Conservation (phyloP, 2,888 invertebrate genomes). For the Drosophila meridiana region DNA sequence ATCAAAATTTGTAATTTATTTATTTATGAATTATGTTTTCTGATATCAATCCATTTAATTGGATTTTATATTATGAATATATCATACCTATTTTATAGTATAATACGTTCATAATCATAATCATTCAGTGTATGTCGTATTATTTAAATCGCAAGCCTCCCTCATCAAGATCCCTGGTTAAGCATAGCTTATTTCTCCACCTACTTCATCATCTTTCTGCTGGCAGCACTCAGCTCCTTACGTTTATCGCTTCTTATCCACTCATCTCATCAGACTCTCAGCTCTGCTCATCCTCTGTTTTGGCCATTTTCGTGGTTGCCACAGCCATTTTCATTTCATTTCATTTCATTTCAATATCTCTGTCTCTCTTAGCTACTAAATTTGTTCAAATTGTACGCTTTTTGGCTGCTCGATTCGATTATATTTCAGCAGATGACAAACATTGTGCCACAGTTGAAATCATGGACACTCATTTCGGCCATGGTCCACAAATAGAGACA, state of each 20-base stretch:
- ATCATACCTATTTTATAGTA: background rate
- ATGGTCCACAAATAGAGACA: conserved; percentile 23
- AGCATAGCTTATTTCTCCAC: conserved; percentile 11
- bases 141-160: background rate
- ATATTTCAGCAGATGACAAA: conserved; percentile 80
- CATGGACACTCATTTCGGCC: conserved; percentile 39
- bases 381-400: conserved; percentile 61
- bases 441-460: conserved; percentile 53
- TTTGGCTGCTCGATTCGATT: conserved; percentile 73
- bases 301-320: conserved; percentile 53
- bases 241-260: conserved; percentile 39
- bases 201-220: conserved; percentile 8
- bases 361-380: conserved; percentile 42
- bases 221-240: conserved; percentile 20
- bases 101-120: background rate
- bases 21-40: too few relatives aligned
- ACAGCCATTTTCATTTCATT: conserved; percentile 48
- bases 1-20: too few relatives aligned
- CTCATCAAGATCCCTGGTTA: conserved; percentile 6
- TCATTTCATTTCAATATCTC: conserved; percentile 53
- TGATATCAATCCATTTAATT: background rate
- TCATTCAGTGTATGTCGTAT: background rate
- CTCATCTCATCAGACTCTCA: conserved; percentile 20
- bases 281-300: conserved; percentile 16
- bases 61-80: background rate